Percentiles rank a stretch among this genome's conserved stretches.
Conservation (phyloP, 1,140 invertebrate genomes). For the Teleogryllus occipitalis region DNA sequence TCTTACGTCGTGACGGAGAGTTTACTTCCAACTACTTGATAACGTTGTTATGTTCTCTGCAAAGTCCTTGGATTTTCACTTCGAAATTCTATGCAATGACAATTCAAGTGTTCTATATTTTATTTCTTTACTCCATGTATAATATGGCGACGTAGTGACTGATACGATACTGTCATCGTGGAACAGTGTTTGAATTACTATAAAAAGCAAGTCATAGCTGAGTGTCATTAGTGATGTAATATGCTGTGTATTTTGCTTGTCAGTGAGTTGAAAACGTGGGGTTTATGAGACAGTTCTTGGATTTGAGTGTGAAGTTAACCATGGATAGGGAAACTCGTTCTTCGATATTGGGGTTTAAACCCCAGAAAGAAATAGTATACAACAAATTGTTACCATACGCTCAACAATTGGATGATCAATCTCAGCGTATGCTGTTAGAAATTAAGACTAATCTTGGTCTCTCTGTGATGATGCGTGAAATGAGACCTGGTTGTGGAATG, state of each 20-base stretch:
- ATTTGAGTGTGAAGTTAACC: not conserved
- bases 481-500: constrained; percentile 53
- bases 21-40: no score
- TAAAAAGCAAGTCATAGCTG: not conserved
- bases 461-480: constrained; percentile 55
- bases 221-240: not conserved
- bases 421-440: constrained; percentile 45
- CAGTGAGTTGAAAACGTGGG: not conserved
- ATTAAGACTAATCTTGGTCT: constrained; percentile 61
- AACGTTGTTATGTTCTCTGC: no score
- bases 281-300: not conserved
- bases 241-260: not conserved
- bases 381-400: constrained; percentile 61
- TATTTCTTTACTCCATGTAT: not conserved
- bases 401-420: constrained; percentile 54
- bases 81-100: no score
- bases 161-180: not conserved
- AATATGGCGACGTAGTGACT: not conserved
- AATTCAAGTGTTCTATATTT: no score
- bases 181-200: not conserved
- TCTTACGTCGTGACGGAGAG: no score
- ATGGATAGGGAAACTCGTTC: constrained; percentile 10
- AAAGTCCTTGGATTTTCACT: no score
- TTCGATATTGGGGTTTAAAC: constrained; percentile 30
- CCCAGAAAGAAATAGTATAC: constrained; percentile 54